Evolutionary conservation across 92 coral and sea anemone genomes (phyloP), one percentile per base, ranked within the genome.

Genomic region (Chrysogorgia sp.): DNA sequence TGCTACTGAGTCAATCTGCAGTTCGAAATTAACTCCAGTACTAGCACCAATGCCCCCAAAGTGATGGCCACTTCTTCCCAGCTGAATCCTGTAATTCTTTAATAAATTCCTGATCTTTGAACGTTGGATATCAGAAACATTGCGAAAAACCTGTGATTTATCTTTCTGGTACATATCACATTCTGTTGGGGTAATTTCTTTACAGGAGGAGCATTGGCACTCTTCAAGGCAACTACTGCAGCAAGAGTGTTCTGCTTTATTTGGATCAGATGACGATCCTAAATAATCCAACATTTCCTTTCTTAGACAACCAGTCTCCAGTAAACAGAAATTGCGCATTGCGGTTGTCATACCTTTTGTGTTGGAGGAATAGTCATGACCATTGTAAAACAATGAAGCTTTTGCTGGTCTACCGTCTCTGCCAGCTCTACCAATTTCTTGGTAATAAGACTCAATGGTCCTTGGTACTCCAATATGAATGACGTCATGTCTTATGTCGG

Each of bases 381-480:
- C 75, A 65, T 75, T 82, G 40, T 33, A 83, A 56, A 21, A 83
- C 67, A 81, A 15, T 7, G 68, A 56, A 26, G 89, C 89, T 7
- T 45, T 75, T 17, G 83, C 75, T 10, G 50, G 83, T 40, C 76
- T 58, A 40, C 68, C 62, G 31, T 86, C 90, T 32, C 86, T 34
- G 1, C 90, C 90, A 0, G 86, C 90, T 33, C 86, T 67, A 3
- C 90, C 90, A 0, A 76, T 60, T 58, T 86, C 90, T 53, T 86
- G 90, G 65, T 63, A 81, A 61, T 82, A 86, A 0, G 83, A 58
- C 2, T 67, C 81, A 1, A 87, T 66, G 28, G 85, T 83, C 30
- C 80, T 56, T 22, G 88, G 91, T 2, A 61, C 85, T 57, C 77
- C 87, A 26, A 87, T 50, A 59, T 87, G 90, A 10, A 87, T 67